These are phyloP conservation scores for Atlantisia rogersi DNA, from an alignment of 2,113 vertebrate species.

Conservation along the genomic window DNA sequence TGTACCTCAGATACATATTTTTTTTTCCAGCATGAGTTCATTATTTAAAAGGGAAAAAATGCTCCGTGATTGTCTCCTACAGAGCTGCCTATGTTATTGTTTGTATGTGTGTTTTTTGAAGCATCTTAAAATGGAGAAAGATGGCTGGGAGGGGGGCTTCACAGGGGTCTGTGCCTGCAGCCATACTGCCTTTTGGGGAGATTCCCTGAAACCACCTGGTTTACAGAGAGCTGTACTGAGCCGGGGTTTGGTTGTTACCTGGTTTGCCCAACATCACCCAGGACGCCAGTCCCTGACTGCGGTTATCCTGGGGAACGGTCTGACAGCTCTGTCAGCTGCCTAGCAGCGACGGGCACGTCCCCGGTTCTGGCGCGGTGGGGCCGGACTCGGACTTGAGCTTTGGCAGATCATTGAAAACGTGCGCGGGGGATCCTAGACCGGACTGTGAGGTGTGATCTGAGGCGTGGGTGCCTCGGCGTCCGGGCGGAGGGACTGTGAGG, in stretches of 20 bases:
- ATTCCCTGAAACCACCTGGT: no score
- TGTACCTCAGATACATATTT: neutral
- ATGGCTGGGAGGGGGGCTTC: fast-evolving
- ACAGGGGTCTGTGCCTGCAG: neutral
- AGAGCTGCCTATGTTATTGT: neutral
- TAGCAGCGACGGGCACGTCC: fast-evolving
- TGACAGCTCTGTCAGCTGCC: no score
- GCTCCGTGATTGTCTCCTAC: neutral
- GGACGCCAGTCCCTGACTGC: fast-evolving
- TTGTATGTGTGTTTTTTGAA: fast-evolving
- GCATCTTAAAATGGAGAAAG: neutral
- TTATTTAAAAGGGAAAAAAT: neutral
- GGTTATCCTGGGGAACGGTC: neutral
- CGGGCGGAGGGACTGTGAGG: neutral
- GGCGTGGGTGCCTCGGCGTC: neutral
- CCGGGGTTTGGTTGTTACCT: neutral
- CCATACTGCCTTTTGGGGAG: neutral
- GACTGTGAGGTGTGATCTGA: no score
- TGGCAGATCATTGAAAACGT: fast-evolving
- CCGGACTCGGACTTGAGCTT: neutral
- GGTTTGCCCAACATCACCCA: fast-evolving
- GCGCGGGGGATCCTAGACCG: neutral
- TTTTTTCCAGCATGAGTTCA: neutral
- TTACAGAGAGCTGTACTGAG: neutral
- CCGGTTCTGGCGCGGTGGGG: fast-evolving